Conservation (phyloP, 2,888 invertebrate genomes). For the Hylaea fasciaria region DNA sequence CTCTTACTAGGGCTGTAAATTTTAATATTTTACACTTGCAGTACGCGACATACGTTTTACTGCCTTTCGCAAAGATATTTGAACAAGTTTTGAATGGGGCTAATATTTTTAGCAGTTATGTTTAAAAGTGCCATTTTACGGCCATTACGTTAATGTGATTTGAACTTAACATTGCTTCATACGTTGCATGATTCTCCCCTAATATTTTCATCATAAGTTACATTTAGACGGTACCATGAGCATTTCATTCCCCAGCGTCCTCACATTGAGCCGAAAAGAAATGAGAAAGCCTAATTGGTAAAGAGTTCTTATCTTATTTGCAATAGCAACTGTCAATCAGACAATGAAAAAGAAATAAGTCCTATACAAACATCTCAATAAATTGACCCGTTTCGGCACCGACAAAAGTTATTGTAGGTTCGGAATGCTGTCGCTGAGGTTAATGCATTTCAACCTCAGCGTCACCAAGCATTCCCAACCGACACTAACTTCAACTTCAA, state of each 20-base stretch:
- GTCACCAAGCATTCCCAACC: slow-evolving; percentile 23
- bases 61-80: slow-evolving; percentile 25
- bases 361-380: slow-evolving; percentile 1
- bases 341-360: background rate
- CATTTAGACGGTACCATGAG: too few relatives aligned
- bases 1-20: slow-evolving; percentile 41
- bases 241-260: too few relatives aligned
- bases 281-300: too few relatives aligned
- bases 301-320: too few relatives aligned
- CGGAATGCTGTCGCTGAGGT: too few relatives aligned
- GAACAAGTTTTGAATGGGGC: background rate
- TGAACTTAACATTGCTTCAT: too few relatives aligned
- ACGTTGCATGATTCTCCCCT: too few relatives aligned
- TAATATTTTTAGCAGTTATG: too few relatives aligned
- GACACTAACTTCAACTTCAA: slow-evolving; percentile 19
- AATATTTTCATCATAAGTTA: too few relatives aligned
- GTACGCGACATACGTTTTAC: slow-evolving; percentile 31
- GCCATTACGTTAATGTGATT: too few relatives aligned
- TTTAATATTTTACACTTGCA: slow-evolving; percentile 39
- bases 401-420: slow-evolving; percentile 14
- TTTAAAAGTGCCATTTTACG: too few relatives aligned
- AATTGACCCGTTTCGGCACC: background rate
- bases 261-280: too few relatives aligned
- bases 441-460: slow-evolving; percentile 20
- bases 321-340: background rate